phyloP scores from a whole-genome alignment of 2,888 invertebrate genomes.

The Bombylius discolor region DNA sequence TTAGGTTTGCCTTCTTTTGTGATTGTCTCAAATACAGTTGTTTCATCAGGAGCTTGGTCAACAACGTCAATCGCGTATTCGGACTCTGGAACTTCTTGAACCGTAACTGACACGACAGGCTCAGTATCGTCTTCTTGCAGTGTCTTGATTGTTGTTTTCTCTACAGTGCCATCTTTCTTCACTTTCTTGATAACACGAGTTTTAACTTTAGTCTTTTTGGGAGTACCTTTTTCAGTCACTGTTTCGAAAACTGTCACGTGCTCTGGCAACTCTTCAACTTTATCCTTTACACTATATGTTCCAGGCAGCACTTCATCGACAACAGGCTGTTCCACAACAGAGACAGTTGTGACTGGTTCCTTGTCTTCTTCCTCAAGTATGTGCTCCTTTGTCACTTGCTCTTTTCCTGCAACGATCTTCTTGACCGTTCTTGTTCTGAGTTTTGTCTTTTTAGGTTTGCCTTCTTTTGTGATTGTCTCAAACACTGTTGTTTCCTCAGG shows the following conservation, averaged over 20 bases:
- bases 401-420: slow-evolving; percentile 18
- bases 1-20: slow-evolving; percentile 16
- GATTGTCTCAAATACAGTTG: slow-evolving; percentile 32
- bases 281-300: neutral
- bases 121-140: slow-evolving; percentile 22
- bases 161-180: slow-evolving; percentile 16
- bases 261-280: slow-evolving; percentile 17
- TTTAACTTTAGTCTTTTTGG: slow-evolving; percentile 22
- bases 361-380: slow-evolving; percentile 26
- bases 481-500: slow-evolving; percentile 21
- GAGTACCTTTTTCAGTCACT: slow-evolving; percentile 27
- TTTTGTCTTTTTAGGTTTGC: slow-evolving; percentile 27
- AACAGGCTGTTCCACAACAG: neutral
- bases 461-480: slow-evolving; percentile 26
- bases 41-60: slow-evolving; percentile 18
- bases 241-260: slow-evolving; percentile 33
- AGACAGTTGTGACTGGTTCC: slow-evolving; percentile 29
- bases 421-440: slow-evolving; percentile 22
- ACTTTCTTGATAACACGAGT: slow-evolving; percentile 26
- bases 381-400: slow-evolving; percentile 25
- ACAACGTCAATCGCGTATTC: slow-evolving; percentile 10
- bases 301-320: neutral
- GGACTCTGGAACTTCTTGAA: slow-evolving; percentile 18
- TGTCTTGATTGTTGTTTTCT: slow-evolving; percentile 21
- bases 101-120: slow-evolving; percentile 22